Conservation (phyloP, 1,140 invertebrate species). For the Drosophila rufa region DNA sequence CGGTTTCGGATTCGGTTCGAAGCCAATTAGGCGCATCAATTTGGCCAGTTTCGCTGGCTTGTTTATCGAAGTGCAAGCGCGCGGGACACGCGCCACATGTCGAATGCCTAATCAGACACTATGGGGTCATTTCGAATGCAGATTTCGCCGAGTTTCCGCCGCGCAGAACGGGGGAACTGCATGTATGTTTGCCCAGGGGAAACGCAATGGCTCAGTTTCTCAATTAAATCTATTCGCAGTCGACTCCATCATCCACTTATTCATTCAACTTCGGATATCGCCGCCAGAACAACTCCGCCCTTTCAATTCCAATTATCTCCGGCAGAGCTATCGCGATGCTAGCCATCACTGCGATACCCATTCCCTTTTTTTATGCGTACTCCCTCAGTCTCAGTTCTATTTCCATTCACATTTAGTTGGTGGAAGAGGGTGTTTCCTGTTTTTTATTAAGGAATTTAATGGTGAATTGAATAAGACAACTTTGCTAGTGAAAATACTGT, state of each 20-base stretch:
- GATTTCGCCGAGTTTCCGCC: constrained; percentile 29
- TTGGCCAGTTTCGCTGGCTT: constrained; percentile 49
- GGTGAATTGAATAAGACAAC: not conserved
- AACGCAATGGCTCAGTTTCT: constrained; percentile 8
- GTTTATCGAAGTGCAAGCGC: constrained; percentile 55
- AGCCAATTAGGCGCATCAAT: constrained; percentile 79
- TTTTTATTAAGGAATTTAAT: constrained; percentile 15
- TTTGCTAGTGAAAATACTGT: not conserved
- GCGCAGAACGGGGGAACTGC: not conserved
- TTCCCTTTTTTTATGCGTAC: not conserved
- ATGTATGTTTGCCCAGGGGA: not conserved
- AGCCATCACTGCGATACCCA: not conserved
- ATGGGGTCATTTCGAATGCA: constrained; percentile 56
- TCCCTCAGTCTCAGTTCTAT: too few species aligned
- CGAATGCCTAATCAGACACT: constrained; percentile 68
- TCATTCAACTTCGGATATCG: constrained; percentile 12
- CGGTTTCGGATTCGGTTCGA: constrained; percentile 54
- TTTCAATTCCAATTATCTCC: constrained; percentile 22
- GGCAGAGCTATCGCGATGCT: constrained; percentile 1
- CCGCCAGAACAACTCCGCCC: not conserved
- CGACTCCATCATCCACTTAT: not conserved
- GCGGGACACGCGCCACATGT: constrained; percentile 72
- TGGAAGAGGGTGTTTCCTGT: constrained; percentile 16
- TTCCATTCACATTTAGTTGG: not conserved
- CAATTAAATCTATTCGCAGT: constrained; percentile 17